Conservation (phyloP, 2,888 invertebrate genomes). For the Ceriagrion tenellum region DNA sequence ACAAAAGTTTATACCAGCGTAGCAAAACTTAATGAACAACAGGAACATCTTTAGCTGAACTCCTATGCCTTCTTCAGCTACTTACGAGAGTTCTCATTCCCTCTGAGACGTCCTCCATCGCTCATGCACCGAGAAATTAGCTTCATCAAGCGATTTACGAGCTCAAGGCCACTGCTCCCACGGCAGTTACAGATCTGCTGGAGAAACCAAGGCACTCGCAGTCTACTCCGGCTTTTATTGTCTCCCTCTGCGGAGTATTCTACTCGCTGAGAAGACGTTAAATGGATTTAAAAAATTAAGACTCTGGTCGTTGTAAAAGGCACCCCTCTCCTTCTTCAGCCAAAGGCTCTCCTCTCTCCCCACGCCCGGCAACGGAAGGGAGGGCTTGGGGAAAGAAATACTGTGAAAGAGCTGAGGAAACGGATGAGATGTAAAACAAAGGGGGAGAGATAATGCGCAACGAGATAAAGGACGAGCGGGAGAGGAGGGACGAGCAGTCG, state of each 20-base stretch:
- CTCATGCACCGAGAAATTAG: background rate
- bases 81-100: background rate
- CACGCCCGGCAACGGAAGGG: background rate
- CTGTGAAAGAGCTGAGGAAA: background rate
- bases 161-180: background rate
- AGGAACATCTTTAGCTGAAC: background rate
- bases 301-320: background rate
- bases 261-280: background rate
- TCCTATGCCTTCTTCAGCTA: no score
- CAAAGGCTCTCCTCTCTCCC: background rate
- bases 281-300: background rate
- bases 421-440: conserved; percentile 22
- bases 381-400: background rate
- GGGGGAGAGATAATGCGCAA: conserved; percentile 33
- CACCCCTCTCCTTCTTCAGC: background rate
- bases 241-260: background rate
- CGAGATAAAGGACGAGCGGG: background rate
- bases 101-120: background rate
- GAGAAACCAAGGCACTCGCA: background rate
- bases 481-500: background rate
- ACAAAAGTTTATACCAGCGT: no score
- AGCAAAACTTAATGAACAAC: background rate
- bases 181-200: background rate
- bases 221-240: background rate
- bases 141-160: background rate